Evolutionary conservation across 2,888 invertebrate species (phyloP), one percentile per base, ranked within the genome.

Genomic region (Cistogaster globosa): DNA sequence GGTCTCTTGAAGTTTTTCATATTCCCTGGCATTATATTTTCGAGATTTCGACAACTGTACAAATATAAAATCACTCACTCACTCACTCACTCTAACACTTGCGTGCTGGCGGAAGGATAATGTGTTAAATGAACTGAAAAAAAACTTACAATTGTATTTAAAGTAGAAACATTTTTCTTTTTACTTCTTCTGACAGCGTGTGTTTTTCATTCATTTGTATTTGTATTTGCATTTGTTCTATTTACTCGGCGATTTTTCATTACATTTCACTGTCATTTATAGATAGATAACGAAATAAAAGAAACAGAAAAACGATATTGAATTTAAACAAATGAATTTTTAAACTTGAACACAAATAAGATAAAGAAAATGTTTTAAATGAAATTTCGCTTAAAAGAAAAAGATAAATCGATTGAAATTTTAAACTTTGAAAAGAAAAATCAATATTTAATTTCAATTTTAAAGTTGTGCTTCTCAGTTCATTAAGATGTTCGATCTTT

Each of bases 101-200:
- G 69, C 42, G 5, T 32, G 12, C 42, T 42, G 20, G 22, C 38
- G 68, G 14, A 53, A 45, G 58, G 80, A 81, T 62, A 84, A 84
- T 74, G 68, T 81, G 76, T 84, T 84, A 81, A 84, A 84, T 84
- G 84, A 84, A 81, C 84, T 81, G 72, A 77, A 63, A 69, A 62
- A 69, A 76, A 81, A 74, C 75, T 81, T 81, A 77, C 84, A 84
- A 81, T 84, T 81, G 72, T 81, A 81, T 84, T 84, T 77, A 84
- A 77, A 77, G 60, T 76, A 53, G 65, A 38, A 76, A 68, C 57
- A 71, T 67, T 48, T 72, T 75, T 80, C 51, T 76, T 74, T 77
- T 48, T 63, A 51, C 14, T 45, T 69, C 42, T 42, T 42, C 42
- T 12, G 12, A 3, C 12, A 12, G n/a, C n/a, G 12, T 42, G 12